A percentile compares a stretch with the other conserved stretches of the same genome.
phyloP scores from a whole-genome alignment of 1,140 invertebrate genomes.

The Drosophila neocordata region DNA sequence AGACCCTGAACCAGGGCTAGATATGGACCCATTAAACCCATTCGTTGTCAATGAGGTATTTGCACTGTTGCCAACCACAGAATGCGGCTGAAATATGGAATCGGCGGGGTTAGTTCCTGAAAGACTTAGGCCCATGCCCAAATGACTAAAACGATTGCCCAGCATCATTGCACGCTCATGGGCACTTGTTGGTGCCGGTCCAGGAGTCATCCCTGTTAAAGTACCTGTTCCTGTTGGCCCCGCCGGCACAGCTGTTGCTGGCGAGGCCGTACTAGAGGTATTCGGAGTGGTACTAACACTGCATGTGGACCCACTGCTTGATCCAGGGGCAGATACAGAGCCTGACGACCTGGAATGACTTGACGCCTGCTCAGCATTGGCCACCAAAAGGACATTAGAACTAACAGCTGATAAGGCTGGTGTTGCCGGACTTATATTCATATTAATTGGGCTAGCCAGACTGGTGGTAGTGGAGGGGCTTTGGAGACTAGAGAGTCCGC shows the following conservation, averaged over 20 bases:
- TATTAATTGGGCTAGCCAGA: slow-evolving; percentile 87
- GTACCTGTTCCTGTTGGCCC: neutral
- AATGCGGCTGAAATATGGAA: slow-evolving; percentile 36
- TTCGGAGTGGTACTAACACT: slow-evolving; percentile 59
- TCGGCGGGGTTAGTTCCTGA: slow-evolving; percentile 36
- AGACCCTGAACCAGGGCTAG: slow-evolving; percentile 17
- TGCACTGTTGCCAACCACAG: slow-evolving; percentile 25
- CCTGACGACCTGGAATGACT: slow-evolving; percentile 25
- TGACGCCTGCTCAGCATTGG: slow-evolving; percentile 27
- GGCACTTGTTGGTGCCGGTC: slow-evolving; percentile 18
- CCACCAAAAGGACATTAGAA: slow-evolving; percentile 26
- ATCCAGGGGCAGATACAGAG: slow-evolving; percentile 32
- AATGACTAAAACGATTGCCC: slow-evolving; percentile 74
- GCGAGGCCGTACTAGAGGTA: slow-evolving; percentile 65
- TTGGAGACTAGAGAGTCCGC: slow-evolving; percentile 90
- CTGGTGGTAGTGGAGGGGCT: slow-evolving; percentile 87
- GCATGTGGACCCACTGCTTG: slow-evolving; percentile 55
- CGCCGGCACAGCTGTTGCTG: slow-evolving; percentile 26
- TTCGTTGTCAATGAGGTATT: slow-evolving; percentile 38
- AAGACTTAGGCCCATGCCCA: slow-evolving; percentile 66
- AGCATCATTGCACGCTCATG: slow-evolving; percentile 63
- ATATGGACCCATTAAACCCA: slow-evolving; percentile 31
- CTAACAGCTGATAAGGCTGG: slow-evolving; percentile 33
- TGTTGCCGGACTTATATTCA: slow-evolving; percentile 83
- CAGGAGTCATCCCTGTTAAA: slow-evolving; percentile 11